These are phyloP conservation scores for Artibeus jamaicensis DNA, from an alignment of 2,797 vertebrate species.

Conservation along the genomic window DNA sequence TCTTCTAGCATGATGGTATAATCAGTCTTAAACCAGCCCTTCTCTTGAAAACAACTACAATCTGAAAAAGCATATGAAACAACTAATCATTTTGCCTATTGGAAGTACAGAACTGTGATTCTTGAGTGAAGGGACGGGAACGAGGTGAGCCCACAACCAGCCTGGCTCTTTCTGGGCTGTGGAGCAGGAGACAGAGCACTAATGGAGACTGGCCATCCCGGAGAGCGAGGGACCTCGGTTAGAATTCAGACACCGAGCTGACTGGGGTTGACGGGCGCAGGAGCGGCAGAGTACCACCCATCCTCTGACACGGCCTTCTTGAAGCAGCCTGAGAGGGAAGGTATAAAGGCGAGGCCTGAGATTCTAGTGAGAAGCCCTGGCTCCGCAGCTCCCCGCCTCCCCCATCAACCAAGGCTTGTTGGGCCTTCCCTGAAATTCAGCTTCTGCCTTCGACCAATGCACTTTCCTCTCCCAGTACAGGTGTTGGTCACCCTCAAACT, in stretches of 20 bases:
- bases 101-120: background rate
- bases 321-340: background rate
- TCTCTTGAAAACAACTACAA: background rate
- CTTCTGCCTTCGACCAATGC: background rate
- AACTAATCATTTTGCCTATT: background rate
- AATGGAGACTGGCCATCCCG: background rate
- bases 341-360: background rate
- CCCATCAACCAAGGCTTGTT: background rate
- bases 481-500: background rate
- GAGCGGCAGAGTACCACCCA: no score
- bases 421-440: background rate
- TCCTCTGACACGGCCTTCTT: background rate
- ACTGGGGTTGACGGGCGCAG: rapidly evolving
- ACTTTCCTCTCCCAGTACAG: background rate
- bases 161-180: background rate
- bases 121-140: background rate
- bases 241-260: background rate
- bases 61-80: background rate
- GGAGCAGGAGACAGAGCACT: no score
- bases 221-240: background rate
- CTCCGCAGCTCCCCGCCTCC: background rate
- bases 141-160: background rate
- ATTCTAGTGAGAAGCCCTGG: no score
- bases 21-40: background rate
- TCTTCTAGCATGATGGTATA: background rate